Evolutionary conservation across 2,797 vertebrate species (phyloP), one percentile per base, ranked within the genome.

Genomic region (Leptoclinus maculatus): DNA sequence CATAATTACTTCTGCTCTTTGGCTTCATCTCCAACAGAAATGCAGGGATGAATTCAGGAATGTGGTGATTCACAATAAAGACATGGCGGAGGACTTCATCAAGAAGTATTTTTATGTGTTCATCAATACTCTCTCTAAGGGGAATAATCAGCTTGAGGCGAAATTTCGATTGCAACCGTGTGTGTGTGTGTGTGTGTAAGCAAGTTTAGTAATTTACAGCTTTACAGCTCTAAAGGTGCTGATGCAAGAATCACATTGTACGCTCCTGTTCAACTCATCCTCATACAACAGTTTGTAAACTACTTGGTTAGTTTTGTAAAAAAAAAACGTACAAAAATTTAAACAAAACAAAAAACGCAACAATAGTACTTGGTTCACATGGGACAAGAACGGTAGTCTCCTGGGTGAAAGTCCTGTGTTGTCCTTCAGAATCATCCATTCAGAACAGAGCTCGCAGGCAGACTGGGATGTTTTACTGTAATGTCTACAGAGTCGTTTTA

Each of bases 1-100:
- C 51, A 56, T 60, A 67, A 68, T 78, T 68, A 60, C 51, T 83
- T 23, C 62, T 68, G 57, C 69, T 62, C 60, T 67, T 74, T 41
- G 56, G 74, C 58, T 65, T 53, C 43, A 29, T 74, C 16, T 51
- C 25, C 25, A 38, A 64, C 39, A 32, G 39, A 36, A 41, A 39
- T 39, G 32, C 67, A 39, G 14, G 49, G 47, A 66, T 54, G 3
- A 63, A 59, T 21, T 10, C 23, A 23, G 68, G 12, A 64, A 60
- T 66, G 36, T 4, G 0, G 62, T 78, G 74, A 81, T 76, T 62
- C 38, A 71, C 27, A n/a, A 14, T 58, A 32, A 36, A 53, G 39
- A 47, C 23, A 12, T 0, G 10, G 23, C 17, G 36, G 7, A 14
- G n/a, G 58, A 62, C 39, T 70, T 66, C 60, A 66, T 43, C 25